Conservation (phyloP, 2,113 vertebrate species). For the Chitala chitala region DNA sequence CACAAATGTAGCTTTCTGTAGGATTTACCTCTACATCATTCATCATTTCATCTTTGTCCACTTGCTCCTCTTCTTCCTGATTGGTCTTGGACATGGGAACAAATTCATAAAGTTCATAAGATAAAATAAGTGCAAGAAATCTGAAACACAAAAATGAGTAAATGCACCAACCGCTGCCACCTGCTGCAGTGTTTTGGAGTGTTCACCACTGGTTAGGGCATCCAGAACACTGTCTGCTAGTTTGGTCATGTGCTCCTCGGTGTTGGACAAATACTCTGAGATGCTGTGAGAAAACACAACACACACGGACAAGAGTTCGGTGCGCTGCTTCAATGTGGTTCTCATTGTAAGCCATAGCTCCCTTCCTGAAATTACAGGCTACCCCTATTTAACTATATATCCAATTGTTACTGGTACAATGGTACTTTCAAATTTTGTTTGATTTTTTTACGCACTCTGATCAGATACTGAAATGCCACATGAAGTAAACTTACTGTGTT, state of each 20-base stretch:
- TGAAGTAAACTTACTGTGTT: no score
- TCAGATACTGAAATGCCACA: no score
- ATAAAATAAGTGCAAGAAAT: not conserved
- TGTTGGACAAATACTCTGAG: conserved; percentile 76
- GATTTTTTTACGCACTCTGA: no score
- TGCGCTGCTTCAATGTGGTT: no score
- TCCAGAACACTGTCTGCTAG: conserved; percentile 93
- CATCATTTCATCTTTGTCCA: conserved; percentile 32
- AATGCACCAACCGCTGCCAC: conserved; percentile 63
- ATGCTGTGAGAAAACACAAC: conserved; percentile 5
- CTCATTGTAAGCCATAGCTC: no score
- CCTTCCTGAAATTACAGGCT: no score
- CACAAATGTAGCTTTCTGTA: not conserved
- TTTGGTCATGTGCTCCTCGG: conserved; percentile 78
- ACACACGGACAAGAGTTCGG: no score
- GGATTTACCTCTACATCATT: conserved; percentile 61
- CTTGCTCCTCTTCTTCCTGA: conserved; percentile 50
- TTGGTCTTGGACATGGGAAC: conserved; percentile 33
- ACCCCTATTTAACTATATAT: no score
- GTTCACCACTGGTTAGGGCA: conserved; percentile 83
- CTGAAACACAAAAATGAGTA: not conserved
- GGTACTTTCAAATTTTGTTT: no score
- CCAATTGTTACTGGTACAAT: no score
- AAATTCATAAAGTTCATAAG: not conserved
- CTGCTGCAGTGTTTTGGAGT: conserved; percentile 76